Percentiles rank a stretch among this genome's conserved stretches.
These are phyloP conservation scores for Oriolus oriolus DNA, from an alignment of 2,113 vertebrate species.

Conservation along the genomic window DNA sequence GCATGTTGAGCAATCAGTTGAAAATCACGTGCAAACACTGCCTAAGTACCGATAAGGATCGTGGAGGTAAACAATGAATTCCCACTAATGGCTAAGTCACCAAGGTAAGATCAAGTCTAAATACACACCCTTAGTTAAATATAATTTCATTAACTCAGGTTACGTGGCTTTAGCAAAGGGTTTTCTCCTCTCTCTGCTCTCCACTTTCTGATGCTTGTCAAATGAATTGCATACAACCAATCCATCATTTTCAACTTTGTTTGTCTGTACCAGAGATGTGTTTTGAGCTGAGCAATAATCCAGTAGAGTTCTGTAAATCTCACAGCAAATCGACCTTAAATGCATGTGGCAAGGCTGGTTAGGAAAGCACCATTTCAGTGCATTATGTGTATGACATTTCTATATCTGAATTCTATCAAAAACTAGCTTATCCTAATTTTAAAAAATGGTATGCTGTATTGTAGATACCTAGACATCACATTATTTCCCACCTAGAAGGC, in stretches of 20 bases:
- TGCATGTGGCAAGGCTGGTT: not conserved
- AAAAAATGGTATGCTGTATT: not conserved
- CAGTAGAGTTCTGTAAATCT: not conserved
- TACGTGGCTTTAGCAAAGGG: slow-evolving; percentile 67
- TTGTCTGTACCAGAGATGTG: slow-evolving; percentile 29
- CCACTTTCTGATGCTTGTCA: slow-evolving; percentile 66
- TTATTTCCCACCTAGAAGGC: not conserved
- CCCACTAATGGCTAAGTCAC: slow-evolving; percentile 87
- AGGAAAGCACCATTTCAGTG: not conserved
- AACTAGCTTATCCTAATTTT: not conserved
- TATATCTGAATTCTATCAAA: not conserved
- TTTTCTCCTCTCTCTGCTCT: not conserved
- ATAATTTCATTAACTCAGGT: slow-evolving; percentile 81
- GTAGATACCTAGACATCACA: not conserved
- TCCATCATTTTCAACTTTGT: slow-evolving; percentile 68
- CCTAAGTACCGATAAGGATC: slow-evolving; percentile 84
- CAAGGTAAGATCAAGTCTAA: slow-evolving; percentile 82
- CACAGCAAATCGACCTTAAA: not conserved
- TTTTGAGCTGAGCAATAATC: not conserved
- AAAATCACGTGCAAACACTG: slow-evolving; percentile 83
- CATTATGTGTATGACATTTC: not conserved
- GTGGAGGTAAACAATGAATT: slow-evolving; percentile 82
- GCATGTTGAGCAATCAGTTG: slow-evolving; percentile 76
- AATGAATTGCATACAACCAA: slow-evolving; percentile 65
- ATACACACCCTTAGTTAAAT: slow-evolving; percentile 83